Base-by-base conservation (phyloP, 2,888 invertebrate genomes). In the Zelleria hepariella region DNA sequence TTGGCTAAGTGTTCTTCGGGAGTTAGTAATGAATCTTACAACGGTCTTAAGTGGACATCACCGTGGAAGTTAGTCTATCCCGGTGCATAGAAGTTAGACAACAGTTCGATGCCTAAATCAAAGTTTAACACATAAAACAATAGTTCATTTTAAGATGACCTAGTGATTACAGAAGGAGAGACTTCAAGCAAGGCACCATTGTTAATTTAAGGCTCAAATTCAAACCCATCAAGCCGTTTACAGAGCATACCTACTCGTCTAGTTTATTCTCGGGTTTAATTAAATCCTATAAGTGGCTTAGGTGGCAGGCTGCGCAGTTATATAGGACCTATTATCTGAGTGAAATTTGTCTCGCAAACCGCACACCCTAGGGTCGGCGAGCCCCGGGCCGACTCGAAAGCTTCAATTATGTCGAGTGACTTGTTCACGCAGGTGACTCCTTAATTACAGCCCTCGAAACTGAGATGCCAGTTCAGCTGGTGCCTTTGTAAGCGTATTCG, bases 351-450 rank as follows among this genome's bases (percentile, higher is more conserved):
- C 80, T 85, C 80, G 66, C 77, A 79, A 80, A 82, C 85, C 85
- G 73, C 83, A 80, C 49, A 32, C 23, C 53, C 53, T 25, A 23
- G 77, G 82, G 79, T 76, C 75, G 78, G 78, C 79, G 85, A 81
- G 84, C 81, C 81, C 83, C 81, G 83, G 77, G 79, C 81, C 78
- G 74, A 80, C 78, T 80, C 81, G 84, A 83, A 82, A 82, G 84
- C 82, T 82, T 83, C 83, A 86, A 87, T 87, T 87, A 86, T 78
- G 78, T 74, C 71, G 74, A 84, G 84, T 79, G 83, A 84, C 81
- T 79, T 83, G 86, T 86, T 82, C 85, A 83, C 82, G 81, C 87
- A 87, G 87, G 86, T 87, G 86, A 82, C 86, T 86, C 85, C 82
- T 86, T 86, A 85, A 87, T 87, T 85, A 86, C 77, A 75, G 77